Evolutionary conservation across 2,888 invertebrate genomes (phyloP).

Genomic region (Diadromus collaris): DNA sequence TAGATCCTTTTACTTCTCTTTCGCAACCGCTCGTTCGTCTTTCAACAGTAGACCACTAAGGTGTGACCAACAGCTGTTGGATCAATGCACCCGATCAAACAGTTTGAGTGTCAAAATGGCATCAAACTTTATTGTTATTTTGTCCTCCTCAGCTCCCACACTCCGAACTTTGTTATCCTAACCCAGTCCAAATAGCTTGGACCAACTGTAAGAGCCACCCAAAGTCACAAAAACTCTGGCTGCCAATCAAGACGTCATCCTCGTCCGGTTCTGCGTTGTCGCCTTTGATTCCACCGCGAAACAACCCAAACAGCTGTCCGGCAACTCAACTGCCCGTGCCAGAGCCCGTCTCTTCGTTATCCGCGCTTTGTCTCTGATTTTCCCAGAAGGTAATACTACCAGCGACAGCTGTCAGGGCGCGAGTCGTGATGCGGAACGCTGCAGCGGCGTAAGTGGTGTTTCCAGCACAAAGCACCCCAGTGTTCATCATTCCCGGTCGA

Average conservation of each 20-base stretch:
- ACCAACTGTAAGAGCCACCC: background rate
- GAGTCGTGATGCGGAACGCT: background rate
- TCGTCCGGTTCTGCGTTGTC: background rate
- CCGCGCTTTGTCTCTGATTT: slow-evolving; percentile 1
- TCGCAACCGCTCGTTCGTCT: slow-evolving; percentile 13
- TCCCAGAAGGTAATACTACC: background rate
- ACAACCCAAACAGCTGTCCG: background rate
- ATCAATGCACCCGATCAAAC: background rate
- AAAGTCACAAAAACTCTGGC: background rate
- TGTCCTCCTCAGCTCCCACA: background rate
- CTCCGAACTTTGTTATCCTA: background rate
- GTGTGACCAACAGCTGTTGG: slow-evolving; percentile 20
- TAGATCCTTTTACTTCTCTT: slow-evolving; percentile 4
- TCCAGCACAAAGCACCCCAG: too few species aligned
- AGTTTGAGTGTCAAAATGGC: background rate
- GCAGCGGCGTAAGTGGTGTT: background rate
- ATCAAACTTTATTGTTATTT: background rate
- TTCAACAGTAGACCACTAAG: slow-evolving; percentile 13
- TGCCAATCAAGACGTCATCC: background rate
- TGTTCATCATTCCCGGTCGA: background rate
- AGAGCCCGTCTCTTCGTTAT: background rate
- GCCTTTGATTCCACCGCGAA: background rate
- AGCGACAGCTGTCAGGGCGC: background rate
- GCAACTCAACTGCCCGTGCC: background rate
- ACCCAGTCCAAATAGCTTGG: background rate